Percentiles rank a stretch among this genome's conserved stretches.
Conservation (phyloP, 2,888 invertebrate species). For the Tenthredo distinguenda region DNA sequence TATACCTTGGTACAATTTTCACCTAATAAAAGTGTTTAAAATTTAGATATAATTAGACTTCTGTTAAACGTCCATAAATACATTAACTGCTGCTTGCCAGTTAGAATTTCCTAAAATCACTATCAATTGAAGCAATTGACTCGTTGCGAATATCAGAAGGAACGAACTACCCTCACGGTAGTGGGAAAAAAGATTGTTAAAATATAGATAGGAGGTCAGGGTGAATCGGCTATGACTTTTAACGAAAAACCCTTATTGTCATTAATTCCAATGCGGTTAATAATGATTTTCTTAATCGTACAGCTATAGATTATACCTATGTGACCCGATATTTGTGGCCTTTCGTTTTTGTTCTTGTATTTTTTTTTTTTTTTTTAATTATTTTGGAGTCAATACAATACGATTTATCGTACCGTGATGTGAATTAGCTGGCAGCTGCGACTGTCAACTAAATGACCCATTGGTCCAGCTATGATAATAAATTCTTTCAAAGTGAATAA, state of each 20-base stretch:
- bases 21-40: neutral
- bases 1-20: conserved; percentile 5
- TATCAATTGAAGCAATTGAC: neutral
- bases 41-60: neutral
- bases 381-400: neutral
- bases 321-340: neutral
- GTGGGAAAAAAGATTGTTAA: neutral
- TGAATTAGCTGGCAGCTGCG: neutral
- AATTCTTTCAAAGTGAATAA: neutral
- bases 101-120: neutral
- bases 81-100: neutral
- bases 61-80: neutral
- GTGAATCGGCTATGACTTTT: neutral
- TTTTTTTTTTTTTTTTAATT: neutral
- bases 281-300: neutral
- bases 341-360: neutral
- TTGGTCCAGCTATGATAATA: neutral
- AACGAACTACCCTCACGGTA: neutral
- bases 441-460: neutral
- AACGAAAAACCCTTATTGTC: conserved; percentile 20
- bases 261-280: neutral
- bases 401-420: neutral
- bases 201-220: neutral
- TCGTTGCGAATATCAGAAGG: neutral
- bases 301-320: neutral